Conservation (phyloP, 2,113 vertebrate genomes). For the Montifringilla adamsi region DNA sequence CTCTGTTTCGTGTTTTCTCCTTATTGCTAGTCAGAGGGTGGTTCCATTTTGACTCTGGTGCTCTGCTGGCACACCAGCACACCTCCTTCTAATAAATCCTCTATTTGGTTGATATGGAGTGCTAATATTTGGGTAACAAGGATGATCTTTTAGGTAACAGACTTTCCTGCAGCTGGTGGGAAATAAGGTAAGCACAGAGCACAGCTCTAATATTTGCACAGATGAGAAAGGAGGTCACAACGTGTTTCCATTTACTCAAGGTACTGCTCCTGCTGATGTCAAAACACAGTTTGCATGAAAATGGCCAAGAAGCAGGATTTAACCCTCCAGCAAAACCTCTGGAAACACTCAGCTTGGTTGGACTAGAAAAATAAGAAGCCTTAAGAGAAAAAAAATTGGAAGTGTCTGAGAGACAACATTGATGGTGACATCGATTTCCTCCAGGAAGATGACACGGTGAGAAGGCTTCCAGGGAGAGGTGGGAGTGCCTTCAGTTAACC, state of each 20-base stretch:
- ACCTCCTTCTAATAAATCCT: neutral
- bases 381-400: neutral
- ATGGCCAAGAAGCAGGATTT: neutral
- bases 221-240: conserved; percentile 1
- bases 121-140: conserved; percentile 28
- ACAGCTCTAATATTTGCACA: neutral
- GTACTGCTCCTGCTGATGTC: neutral
- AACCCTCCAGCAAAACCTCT: neutral
- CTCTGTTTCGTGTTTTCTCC: neutral
- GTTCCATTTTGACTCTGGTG: neutral
- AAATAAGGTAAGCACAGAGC: neutral
- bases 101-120: neutral
- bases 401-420: neutral
- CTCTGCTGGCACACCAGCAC: neutral
- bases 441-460: neutral
- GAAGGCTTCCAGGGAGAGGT: neutral
- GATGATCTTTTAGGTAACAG: conserved; percentile 24
- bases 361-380: neutral
- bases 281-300: neutral
- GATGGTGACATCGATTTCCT: fast-evolving
- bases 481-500: neutral
- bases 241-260: neutral
- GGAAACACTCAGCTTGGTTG: neutral
- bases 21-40: neutral
- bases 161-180: neutral